Percentiles rank a stretch among this genome's conserved stretches.
Conservation (phyloP, 2,888 invertebrate genomes). For the Spodoptera exigua region DNA sequence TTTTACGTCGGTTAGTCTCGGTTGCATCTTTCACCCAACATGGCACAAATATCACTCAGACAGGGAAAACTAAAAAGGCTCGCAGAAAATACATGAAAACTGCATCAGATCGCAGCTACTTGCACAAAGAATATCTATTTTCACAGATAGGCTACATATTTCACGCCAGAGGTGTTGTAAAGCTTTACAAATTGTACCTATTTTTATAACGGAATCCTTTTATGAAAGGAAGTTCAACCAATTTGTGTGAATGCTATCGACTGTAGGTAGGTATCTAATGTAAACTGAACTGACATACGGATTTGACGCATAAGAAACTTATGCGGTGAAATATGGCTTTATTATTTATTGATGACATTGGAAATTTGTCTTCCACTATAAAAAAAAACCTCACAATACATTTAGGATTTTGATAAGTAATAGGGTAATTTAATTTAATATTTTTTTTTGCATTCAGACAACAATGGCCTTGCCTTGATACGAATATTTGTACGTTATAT, state of each 20-base stretch:
- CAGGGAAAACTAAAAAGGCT: too few relatives aligned
- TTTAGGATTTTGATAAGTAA: too few relatives aligned
- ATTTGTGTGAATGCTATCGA: slow-evolving; percentile 44
- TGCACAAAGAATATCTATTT: slow-evolving; percentile 23
- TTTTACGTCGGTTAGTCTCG: too few relatives aligned
- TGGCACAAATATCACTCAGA: too few relatives aligned
- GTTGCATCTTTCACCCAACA: too few relatives aligned
- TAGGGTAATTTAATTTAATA: too few relatives aligned
- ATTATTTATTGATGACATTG: not conserved
- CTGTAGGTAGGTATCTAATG: slow-evolving; percentile 18
- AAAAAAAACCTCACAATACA: too few relatives aligned
- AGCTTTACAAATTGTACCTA: slow-evolving; percentile 46
- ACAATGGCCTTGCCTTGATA: too few relatives aligned
- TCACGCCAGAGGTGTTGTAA: slow-evolving; percentile 23
- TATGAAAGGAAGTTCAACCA: slow-evolving; percentile 48
- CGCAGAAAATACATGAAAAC: slow-evolving; percentile 21
- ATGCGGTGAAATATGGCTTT: not conserved
- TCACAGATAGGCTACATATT: slow-evolving; percentile 27
- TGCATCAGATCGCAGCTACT: slow-evolving; percentile 7
- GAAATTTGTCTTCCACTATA: too few relatives aligned
- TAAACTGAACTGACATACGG: slow-evolving; percentile 31
- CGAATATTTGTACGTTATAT: too few relatives aligned
- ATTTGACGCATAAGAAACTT: not conserved
- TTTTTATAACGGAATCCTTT: slow-evolving; percentile 46
- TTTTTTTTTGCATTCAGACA: too few relatives aligned